Conservation (phyloP, 2,797 vertebrate species). For the Notolepis coatsorum region DNA sequence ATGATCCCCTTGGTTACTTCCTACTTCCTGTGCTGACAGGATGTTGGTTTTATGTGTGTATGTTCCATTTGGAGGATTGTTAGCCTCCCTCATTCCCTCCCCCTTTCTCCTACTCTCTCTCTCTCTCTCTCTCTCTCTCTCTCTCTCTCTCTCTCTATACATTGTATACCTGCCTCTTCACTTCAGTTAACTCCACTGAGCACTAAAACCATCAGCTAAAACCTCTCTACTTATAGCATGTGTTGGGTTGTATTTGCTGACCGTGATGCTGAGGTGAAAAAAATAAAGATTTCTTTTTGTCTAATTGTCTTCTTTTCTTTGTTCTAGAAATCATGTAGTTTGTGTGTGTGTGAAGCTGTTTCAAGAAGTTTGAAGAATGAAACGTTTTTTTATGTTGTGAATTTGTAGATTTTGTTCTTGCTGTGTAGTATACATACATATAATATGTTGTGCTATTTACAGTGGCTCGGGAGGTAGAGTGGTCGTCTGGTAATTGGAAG, state of each 20-base stretch:
- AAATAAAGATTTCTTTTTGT: constrained; percentile 12
- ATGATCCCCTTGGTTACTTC: constrained; percentile 68
- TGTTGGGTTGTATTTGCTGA: neutral
- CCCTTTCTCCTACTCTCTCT: constrained; percentile 33
- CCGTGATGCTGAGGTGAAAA: neutral
- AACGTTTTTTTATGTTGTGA: too few species aligned
- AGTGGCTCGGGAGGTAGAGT: too few species aligned
- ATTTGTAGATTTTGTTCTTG: too few species aligned
- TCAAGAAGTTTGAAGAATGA: too few species aligned
- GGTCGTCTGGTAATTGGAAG: too few species aligned
- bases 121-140: constrained; percentile 29
- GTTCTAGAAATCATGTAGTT: too few species aligned
- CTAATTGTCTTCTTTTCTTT: neutral
- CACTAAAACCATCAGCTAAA: neutral
- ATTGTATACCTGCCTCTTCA: neutral
- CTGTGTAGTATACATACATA: too few species aligned
- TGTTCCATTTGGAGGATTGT: constrained; percentile 22
- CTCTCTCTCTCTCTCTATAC: neutral
- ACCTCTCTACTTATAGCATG: neutral
- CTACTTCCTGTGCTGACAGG: constrained; percentile 34
- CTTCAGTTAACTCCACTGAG: neutral
- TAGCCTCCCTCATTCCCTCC: constrained; percentile 48
- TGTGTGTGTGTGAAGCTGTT: too few species aligned
- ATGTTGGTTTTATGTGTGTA: constrained; percentile 34
- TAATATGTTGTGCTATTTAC: too few species aligned